Evolutionary conservation across 2,888 invertebrate species (phyloP), one percentile per base, ranked within the genome.

Genomic region (Dryobota labecula): DNA sequence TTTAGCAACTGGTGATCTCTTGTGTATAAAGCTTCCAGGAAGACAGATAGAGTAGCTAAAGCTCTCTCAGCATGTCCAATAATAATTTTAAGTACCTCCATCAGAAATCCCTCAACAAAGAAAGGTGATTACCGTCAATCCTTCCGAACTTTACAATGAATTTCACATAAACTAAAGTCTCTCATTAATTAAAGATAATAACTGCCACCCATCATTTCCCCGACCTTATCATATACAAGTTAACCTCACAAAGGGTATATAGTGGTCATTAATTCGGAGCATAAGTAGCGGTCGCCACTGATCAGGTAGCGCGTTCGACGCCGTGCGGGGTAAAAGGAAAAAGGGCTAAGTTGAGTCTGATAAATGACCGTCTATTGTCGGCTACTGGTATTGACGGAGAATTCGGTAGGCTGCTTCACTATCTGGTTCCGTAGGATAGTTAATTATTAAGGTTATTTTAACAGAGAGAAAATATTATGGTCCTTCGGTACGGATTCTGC

Each of bases 301-400:
- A 84, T 77, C 88, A 88, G 89, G 89, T 89, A 89, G 88, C 90
- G 71, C 75, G 84, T 87, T 88, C 85, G 83, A 83, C 73, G 76
- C 82, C 78, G 80, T 79, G 65, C 80, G 47, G 68, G 61, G 72
- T 57, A 81, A 82, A 82, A 87, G 82, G 69, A 84, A 86, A 87
- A 84, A 84, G 74, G 68, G 70, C 68, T 86, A 83, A 85, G 84
- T 80, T 78, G 82, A 89, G 84, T 77, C 89, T 89, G 90, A 89
- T 89, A 88, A 88, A 89, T 90, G 89, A 85, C 70, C 71, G 63
- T 76, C 86, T 79, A 87, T 82, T 86, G 85, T 84, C 86, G 79
- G 90, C 90, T 89, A 89, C 89, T 82, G 89, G 89, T 88, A 83
- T 89, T 89, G 86, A 82, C 72, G 76, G 80, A 38, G 58, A 73